Evolutionary conservation across 2,113 vertebrate genomes (phyloP).

Genomic region (Xiphophorus maculatus): DNA sequence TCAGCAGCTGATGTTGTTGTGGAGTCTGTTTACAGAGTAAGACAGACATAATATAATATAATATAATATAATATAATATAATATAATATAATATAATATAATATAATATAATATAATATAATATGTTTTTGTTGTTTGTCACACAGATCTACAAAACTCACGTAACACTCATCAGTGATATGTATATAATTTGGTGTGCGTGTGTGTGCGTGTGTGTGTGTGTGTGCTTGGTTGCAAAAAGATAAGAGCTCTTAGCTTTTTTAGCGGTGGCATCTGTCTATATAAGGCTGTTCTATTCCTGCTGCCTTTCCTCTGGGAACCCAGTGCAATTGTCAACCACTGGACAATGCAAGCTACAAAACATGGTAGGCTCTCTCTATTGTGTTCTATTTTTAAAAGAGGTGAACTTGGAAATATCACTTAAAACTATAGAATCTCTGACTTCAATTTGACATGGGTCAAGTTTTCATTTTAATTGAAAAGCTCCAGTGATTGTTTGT

Average conservation of each 20-base stretch:
- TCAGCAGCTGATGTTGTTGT: constrained; percentile 1
- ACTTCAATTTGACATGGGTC: constrained; percentile 17
- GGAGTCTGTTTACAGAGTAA: constrained; percentile 8
- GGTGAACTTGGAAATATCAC: neutral
- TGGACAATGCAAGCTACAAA: constrained; percentile 51
- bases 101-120: neutral
- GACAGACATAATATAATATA: neutral
- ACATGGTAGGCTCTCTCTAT: neutral
- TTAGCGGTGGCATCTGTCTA: constrained; percentile 51
- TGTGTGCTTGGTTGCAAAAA: constrained; percentile 34
- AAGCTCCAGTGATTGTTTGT: constrained; percentile 49
- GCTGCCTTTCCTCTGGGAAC: constrained; percentile 63
- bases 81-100: neutral
- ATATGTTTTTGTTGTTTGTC: neutral
- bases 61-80: neutral
- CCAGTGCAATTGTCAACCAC: constrained; percentile 50
- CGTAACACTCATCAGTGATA: neutral
- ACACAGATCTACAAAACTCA: neutral
- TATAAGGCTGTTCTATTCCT: constrained; percentile 76
- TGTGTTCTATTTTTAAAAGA: neutral
- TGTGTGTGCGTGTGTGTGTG: constrained; percentile 14
- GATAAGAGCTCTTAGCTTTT: constrained; percentile 52
- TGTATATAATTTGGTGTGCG: neutral
- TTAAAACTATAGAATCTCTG: neutral
- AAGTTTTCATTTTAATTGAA: constrained; percentile 48